Percentiles rank a stretch among this genome's conserved stretches.
These are phyloP conservation scores for Pterophyllum scalare DNA, from an alignment of 2,113 vertebrate species.

Conservation along the genomic window DNA sequence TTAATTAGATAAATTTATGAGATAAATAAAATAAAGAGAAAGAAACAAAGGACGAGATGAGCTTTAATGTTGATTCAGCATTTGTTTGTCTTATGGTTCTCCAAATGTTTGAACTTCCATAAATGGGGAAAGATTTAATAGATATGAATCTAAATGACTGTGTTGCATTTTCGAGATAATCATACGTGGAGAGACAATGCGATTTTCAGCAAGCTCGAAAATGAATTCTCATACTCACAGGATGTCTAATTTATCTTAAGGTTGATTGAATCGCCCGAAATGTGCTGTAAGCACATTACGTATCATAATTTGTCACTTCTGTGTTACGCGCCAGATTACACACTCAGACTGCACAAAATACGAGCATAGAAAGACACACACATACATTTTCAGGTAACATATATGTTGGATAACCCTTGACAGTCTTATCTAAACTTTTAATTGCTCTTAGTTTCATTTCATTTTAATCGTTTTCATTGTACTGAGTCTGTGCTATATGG, in stretches of 20 bases:
- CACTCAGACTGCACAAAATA: not conserved
- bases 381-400: constrained; percentile 2
- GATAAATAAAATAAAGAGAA: not conserved
- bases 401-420: constrained; percentile 24
- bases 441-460: constrained; percentile 36
- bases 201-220: constrained; percentile 36
- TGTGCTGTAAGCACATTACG: constrained; percentile 45
- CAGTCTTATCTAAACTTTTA: constrained; percentile 35
- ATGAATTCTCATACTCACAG: constrained; percentile 51
- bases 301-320: constrained; percentile 25
- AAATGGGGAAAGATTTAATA: constrained; percentile 38
- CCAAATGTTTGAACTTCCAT: constrained; percentile 5
- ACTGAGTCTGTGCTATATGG: not conserved
- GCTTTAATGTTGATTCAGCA: constrained; percentile 10
- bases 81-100: not conserved
- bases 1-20: not conserved
- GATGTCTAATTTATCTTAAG: constrained; percentile 43
- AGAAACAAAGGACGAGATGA: not conserved
- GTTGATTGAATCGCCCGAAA: constrained; percentile 48
- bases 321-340: not conserved
- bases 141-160: constrained; percentile 60
- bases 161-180: constrained; percentile 46
- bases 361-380: not conserved
- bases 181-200: constrained; percentile 46
- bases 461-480: constrained; percentile 26